phyloP scores from a whole-genome alignment of 2,888 invertebrate species.

The Eristalis tenax region DNA sequence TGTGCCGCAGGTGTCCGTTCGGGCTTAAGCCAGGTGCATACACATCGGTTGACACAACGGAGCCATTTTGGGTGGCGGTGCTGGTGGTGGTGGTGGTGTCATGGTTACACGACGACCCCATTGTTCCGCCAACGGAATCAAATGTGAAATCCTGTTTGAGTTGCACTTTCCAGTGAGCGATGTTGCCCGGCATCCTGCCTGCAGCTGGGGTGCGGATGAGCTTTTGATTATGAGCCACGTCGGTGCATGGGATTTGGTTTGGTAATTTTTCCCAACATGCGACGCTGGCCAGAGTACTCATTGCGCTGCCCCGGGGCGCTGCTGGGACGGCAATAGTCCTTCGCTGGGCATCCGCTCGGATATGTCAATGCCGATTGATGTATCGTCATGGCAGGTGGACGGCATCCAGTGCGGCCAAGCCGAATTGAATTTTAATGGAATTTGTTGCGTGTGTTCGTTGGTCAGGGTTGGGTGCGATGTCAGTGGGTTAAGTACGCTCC shows the following conservation, averaged over 20 bases:
- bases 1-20: conserved; percentile 47
- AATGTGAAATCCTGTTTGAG: conserved; percentile 47
- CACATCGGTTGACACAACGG: conserved; percentile 29
- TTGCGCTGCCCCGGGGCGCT: background rate
- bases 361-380: conserved; percentile 34
- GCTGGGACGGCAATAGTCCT: conserved; percentile 9
- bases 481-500: background rate
- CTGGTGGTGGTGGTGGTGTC: background rate
- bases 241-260: conserved; percentile 9
- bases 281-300: background rate
- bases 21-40: conserved; percentile 56
- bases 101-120: background rate
- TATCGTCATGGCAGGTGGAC: background rate
- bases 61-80: conserved; percentile 5
- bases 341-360: conserved; percentile 10
- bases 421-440: conserved; percentile 56
- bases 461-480: background rate
- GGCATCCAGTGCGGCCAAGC: conserved; percentile 8
- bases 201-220: conserved; percentile 23
- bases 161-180: conserved; percentile 3
- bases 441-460: conserved; percentile 21
- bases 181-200: background rate
- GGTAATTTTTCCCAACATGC: conserved; percentile 11
- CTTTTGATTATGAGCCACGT: conserved; percentile 54
- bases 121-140: conserved; percentile 31